These are phyloP conservation scores for Heliconius congener DNA, from an alignment of 1,140 invertebrate species.

Conservation along the genomic window DNA sequence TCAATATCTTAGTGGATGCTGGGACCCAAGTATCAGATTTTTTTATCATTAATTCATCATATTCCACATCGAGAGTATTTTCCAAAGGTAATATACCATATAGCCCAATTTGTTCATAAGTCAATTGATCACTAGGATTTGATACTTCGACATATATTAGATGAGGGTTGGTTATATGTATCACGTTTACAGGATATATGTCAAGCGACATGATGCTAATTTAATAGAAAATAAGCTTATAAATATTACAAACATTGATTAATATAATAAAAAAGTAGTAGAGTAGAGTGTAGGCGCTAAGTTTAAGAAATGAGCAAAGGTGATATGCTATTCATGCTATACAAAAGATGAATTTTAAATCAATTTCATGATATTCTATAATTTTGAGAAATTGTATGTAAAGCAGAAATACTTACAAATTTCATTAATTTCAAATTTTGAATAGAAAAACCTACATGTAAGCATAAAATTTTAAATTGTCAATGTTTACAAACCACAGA, in stretches of 20 bases:
- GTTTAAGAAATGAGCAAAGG: too few relatives aligned
- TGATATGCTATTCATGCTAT: not conserved
- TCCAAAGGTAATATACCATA: conserved; percentile 62
- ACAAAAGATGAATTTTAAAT: not conserved
- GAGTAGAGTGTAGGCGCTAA: too few relatives aligned
- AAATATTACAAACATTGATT: not conserved
- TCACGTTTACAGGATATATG: conserved; percentile 56
- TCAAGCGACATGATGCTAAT: conserved; percentile 48
- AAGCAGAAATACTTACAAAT: too few relatives aligned
- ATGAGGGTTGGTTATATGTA: conserved; percentile 64
- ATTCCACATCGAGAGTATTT: conserved; percentile 43
- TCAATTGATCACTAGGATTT: conserved; percentile 42
- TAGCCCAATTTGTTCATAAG: conserved; percentile 68
- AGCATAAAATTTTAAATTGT: too few relatives aligned
- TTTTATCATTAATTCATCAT: conserved; percentile 33
- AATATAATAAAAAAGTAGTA: not conserved
- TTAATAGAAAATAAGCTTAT: not conserved
- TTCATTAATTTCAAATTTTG: too few relatives aligned
- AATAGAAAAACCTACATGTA: too few relatives aligned
- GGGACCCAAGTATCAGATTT: conserved; percentile 52
- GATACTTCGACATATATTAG: conserved; percentile 64
- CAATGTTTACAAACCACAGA: too few relatives aligned
- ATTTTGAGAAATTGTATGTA: too few relatives aligned
- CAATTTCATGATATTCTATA: not conserved
- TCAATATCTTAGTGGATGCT: conserved; percentile 46